Evolutionary conservation across 2,888 invertebrate genomes (phyloP), one percentile per base, ranked within the genome.

Genomic region (Phytoseiulus persimilis): DNA sequence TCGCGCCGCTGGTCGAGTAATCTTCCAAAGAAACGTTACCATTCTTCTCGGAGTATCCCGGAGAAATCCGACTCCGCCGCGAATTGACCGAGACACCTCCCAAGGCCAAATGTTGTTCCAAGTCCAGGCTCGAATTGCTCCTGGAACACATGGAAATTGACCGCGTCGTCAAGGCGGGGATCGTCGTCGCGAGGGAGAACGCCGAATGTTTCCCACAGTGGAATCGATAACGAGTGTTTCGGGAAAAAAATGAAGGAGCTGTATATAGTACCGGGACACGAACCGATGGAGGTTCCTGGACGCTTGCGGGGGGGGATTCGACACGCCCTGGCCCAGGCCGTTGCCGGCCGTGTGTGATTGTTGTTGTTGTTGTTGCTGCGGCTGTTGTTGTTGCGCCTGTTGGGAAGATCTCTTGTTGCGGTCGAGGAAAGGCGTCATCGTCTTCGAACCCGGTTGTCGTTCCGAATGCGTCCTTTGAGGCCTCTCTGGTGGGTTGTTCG

Each of bases 381-480:
- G 83, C 83, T 83, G 83, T n/a, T 87, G 87, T 9, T 32, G 87
- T 33, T 45, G 87, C 31, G 65, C 11, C 28, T 65, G 65, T 28
- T 65, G 65, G 28, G 65, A 65, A 23, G 65, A 65, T 65, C 65
- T 65, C 18, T 65, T 65, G 28, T 33, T 87, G 32, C 87, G 87
- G 6, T 87, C 87, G 32, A 87, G 32, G n/a, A 87, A 45, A 33
- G 87, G 87, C 87, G 45, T 87, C n/a, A 45, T 45, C 11, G 45
- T 87, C 11, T 33, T 33, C 33, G 32, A 39, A 32, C 39, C 32
- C 32, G 87, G 87, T 45, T 87, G 87, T 90, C 91, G 89, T 83
- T 91, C 91, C 83, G 91, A 91, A 45, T 91, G 90, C n/a, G 91
- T 90, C 18, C 91, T 90, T 83, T 91, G 91, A 83, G 91, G 91